Conservation (phyloP, 2,797 vertebrate genomes). For the Syngnathus rostellatus region DNA sequence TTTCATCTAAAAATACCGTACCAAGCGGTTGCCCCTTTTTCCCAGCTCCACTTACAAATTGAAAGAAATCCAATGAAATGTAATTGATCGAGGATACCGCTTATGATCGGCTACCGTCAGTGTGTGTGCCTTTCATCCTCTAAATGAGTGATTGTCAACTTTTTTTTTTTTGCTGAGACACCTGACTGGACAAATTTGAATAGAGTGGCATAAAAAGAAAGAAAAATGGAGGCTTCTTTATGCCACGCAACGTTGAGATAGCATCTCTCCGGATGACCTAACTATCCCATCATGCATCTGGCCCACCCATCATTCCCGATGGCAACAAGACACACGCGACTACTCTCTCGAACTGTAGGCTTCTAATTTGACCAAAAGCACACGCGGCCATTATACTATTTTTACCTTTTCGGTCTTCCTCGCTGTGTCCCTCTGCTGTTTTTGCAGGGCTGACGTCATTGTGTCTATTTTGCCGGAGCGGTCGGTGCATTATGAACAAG, state of each 20-base stretch:
- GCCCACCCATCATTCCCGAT: constrained; percentile 40
- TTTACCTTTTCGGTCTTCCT: constrained; percentile 35
- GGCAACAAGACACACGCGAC: constrained; percentile 44
- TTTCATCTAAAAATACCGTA: no score
- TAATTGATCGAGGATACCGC: no score
- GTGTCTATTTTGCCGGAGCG: constrained; percentile 49
- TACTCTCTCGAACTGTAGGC: constrained; percentile 41
- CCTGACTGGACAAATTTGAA: no score
- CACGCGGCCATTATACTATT: constrained; percentile 56
- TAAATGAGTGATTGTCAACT: no score
- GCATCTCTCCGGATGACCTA: constrained; percentile 36
- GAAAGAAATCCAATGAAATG: no score
- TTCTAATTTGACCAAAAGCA: constrained; percentile 62
- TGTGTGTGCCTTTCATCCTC: no score
- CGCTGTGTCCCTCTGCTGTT: constrained; percentile 38
- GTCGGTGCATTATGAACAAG: constrained; percentile 28
- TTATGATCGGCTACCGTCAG: no score
- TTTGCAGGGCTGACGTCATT: constrained; percentile 56
- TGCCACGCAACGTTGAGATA: constrained; percentile 20
- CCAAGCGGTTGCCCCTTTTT: no score
- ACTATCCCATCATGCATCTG: constrained; percentile 43
- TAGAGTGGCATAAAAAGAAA: no score
- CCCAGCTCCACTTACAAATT: no score
- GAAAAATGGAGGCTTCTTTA: neutral
- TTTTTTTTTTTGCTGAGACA: no score